Conservation (phyloP, 2,888 invertebrate genomes). For the Carpatolechia fugitivella region DNA sequence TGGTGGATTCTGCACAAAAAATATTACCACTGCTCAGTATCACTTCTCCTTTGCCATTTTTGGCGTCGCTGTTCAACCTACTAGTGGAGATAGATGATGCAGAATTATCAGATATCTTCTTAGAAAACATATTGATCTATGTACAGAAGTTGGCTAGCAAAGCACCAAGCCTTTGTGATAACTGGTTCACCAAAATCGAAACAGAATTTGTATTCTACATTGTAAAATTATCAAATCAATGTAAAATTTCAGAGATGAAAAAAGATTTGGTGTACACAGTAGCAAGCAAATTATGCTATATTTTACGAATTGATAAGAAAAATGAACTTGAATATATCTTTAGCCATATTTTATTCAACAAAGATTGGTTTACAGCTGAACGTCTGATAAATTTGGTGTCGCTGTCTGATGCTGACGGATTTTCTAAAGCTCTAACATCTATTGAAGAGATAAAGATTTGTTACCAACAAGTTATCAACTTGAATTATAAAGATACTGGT, state of each 20-base stretch:
- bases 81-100: slow-evolving; percentile 47
- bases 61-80: slow-evolving; percentile 60
- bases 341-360: slow-evolving; percentile 80
- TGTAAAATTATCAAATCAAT: slow-evolving; percentile 59
- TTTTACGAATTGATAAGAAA: slow-evolving; percentile 79
- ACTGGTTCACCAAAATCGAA: slow-evolving; percentile 83
- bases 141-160: slow-evolving; percentile 54
- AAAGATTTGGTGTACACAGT: slow-evolving; percentile 77
- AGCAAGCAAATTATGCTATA: slow-evolving; percentile 80
- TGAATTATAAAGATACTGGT: slow-evolving; percentile 46
- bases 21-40: slow-evolving; percentile 58
- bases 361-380: slow-evolving; percentile 79
- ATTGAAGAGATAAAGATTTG: slow-evolving; percentile 63
- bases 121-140: slow-evolving; percentile 62
- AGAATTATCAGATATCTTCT: slow-evolving; percentile 54
- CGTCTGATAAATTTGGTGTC: slow-evolving; percentile 76
- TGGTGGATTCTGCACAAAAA: slow-evolving; percentile 55
- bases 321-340: slow-evolving; percentile 79
- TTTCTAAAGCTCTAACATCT: slow-evolving; percentile 55
- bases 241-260: slow-evolving; percentile 56
- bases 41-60: slow-evolving; percentile 59
- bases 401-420: slow-evolving; percentile 61
- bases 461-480: slow-evolving; percentile 62
- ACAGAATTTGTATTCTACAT: slow-evolving; percentile 75
- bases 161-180: slow-evolving; percentile 65